Evolutionary conservation across 1,140 invertebrate species (phyloP).

Genomic region (Armadillidium nasatum): DNA sequence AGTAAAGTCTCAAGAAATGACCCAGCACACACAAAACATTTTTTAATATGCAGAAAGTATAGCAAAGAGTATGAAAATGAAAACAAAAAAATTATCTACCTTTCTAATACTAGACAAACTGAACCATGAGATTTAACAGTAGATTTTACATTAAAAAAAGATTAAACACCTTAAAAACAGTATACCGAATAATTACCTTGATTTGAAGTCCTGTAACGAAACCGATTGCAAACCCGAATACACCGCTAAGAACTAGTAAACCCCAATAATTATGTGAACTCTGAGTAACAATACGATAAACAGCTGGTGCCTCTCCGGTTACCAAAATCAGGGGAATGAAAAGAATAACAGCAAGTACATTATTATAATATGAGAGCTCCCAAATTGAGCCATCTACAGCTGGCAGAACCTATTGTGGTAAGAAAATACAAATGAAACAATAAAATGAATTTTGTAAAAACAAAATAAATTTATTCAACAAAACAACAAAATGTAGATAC

Average conservation of each 20-base stretch:
- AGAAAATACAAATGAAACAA: not conserved
- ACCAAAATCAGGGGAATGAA: constrained; percentile 88
- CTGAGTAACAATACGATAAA: constrained; percentile 69
- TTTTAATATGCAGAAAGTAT: no score
- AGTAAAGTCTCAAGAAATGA: no score
- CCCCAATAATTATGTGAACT: constrained; percentile 67
- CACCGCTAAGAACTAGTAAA: constrained; percentile 78
- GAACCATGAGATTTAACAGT: no score
- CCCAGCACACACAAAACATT: no score
- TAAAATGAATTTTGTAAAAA: constrained; percentile 59
- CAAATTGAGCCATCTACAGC: constrained; percentile 73
- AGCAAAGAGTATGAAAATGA: no score
- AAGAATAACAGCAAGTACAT: constrained; percentile 84
- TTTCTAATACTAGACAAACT: no score
- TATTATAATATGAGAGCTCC: constrained; percentile 86
- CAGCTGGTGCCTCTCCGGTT: constrained; percentile 68
- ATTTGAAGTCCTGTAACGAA: constrained; percentile 96
- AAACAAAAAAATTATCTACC: no score
- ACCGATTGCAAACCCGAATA: constrained; percentile 96
- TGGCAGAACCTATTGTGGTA: constrained; percentile 59
- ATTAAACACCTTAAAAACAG: no score
- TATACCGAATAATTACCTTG: constrained; percentile 63
- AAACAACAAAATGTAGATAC: no score
- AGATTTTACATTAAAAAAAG: no score
- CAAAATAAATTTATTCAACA: no score